Percentiles rank a stretch among this genome's conserved stretches.
These are phyloP conservation scores for honey bee (Apis mellifera) DNA, from an alignment of 1,140 invertebrate species.

Conservation along the genomic window DNA sequence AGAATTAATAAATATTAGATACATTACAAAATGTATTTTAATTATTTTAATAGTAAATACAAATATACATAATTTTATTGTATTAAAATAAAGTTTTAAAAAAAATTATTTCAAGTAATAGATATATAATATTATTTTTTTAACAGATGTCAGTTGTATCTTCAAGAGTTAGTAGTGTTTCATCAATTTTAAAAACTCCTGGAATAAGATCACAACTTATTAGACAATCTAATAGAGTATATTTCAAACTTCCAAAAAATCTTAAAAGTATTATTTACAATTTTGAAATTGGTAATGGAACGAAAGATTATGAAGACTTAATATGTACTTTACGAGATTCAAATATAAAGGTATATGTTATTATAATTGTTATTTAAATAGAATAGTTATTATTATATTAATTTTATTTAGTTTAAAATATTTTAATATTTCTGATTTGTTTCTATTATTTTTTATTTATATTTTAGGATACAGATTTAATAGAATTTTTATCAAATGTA, in stretches of 20 bases:
- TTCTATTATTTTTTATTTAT: slow-evolving; percentile 54
- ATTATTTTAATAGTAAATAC: not conserved
- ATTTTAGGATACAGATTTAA: slow-evolving; percentile 82
- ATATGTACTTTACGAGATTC: slow-evolving; percentile 76
- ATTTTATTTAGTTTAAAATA: not conserved
- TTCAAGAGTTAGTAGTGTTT: slow-evolving; percentile 73
- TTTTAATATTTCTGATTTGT: not conserved
- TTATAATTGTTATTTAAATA: not conserved
- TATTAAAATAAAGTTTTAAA: not conserved
- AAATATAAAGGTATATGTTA: slow-evolving; percentile 68
- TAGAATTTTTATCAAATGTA: slow-evolving; percentile 81
- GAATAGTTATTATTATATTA: not conserved
- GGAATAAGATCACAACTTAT: slow-evolving; percentile 66
- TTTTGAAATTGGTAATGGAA: slow-evolving; percentile 65
- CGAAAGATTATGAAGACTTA: slow-evolving; percentile 76
- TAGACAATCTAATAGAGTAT: slow-evolving; percentile 67
- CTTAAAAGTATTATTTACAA: slow-evolving; percentile 72
- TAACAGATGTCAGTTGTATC: slow-evolving; percentile 78
- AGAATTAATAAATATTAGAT: not conserved
- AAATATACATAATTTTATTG: not conserved
- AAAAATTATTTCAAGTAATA: not conserved
- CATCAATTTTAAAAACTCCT: slow-evolving; percentile 75
- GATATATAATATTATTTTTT: slow-evolving; percentile 2
- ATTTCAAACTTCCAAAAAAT: slow-evolving; percentile 75
- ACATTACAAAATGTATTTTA: not conserved